Percentiles rank a stretch among this genome's conserved stretches.
Evolutionary conservation across 2,797 vertebrate species (phyloP).

Genomic region (Chaetodon trifasciatus): DNA sequence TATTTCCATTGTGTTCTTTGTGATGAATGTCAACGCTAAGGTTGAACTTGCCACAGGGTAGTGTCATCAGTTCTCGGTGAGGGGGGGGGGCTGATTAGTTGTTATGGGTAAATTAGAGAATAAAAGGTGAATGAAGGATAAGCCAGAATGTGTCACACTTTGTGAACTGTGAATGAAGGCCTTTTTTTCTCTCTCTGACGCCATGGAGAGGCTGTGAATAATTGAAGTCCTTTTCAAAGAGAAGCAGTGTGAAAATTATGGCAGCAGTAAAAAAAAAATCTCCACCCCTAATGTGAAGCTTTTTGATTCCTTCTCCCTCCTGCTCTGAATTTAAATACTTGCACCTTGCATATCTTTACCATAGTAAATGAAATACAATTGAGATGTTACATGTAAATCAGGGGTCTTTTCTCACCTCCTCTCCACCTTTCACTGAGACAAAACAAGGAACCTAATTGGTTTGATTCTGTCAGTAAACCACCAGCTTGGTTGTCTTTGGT

Average conservation of each 20-base stretch:
- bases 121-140: slow-evolving; percentile 34
- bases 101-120: slow-evolving; percentile 40
- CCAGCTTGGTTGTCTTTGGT: not conserved
- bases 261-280: slow-evolving; percentile 15
- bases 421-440: not conserved
- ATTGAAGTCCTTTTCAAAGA: slow-evolving; percentile 61
- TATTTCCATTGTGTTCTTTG: slow-evolving; percentile 12
- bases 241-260: slow-evolving; percentile 42
- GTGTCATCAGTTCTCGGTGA: not conserved
- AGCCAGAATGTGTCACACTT: slow-evolving; percentile 41
- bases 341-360: slow-evolving; percentile 3
- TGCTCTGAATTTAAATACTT: slow-evolving; percentile 31
- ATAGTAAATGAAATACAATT: slow-evolving; percentile 7
- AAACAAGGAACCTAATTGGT: slow-evolving; percentile 18
- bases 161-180: slow-evolving; percentile 50
- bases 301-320: slow-evolving; percentile 21
- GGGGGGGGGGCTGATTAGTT: slow-evolving; percentile 26
- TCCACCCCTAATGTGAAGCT: slow-evolving; percentile 11
- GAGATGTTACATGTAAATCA: slow-evolving; percentile 1
- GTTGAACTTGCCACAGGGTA: not conserved
- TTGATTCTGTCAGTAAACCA: slow-evolving; percentile 19
- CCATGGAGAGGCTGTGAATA: slow-evolving; percentile 51
- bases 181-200: not conserved
- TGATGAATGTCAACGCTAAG: not conserved
- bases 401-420: not conserved